Conservation (phyloP, 1,140 invertebrate species). For the Drosophila arawakana region DNA sequence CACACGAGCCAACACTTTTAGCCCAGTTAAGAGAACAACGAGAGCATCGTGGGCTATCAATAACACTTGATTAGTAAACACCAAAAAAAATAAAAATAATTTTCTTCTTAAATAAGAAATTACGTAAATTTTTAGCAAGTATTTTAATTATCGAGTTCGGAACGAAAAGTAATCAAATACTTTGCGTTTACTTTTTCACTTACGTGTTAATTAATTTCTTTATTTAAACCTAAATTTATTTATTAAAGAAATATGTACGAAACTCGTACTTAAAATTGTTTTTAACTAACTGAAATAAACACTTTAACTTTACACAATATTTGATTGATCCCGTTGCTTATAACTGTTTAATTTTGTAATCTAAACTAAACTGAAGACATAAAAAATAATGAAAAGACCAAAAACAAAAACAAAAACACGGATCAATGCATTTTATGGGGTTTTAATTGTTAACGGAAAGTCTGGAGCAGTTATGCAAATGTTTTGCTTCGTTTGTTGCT, state of each 20-base stretch:
- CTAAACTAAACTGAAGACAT: not conserved
- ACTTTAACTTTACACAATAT: conserved; percentile 37
- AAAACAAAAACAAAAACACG: conserved; percentile 15
- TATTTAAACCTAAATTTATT: no score
- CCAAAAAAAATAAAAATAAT: no score
- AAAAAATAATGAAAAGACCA: not conserved
- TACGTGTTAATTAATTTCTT: no score
- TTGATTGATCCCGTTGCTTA: conserved; percentile 60
- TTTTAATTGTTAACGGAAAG: conserved; percentile 76
- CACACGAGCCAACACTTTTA: conserved; percentile 1
- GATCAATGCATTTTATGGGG: conserved; percentile 47
- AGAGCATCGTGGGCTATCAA: not conserved
- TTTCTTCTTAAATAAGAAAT: no score
- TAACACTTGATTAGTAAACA: not conserved
- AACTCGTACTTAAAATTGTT: no score
- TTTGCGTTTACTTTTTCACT: no score
- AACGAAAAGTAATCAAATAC: no score
- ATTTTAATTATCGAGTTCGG: no score
- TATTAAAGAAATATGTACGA: no score
- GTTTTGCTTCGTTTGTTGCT: conserved; percentile 15
- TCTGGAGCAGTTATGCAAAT: conserved; percentile 24
- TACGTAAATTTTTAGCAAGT: no score
- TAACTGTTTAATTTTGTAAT: conserved; percentile 11
- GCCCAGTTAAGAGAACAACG: not conserved
- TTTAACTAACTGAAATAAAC: no score